These are phyloP conservation scores for Onychostruthus taczanowskii DNA, from an alignment of 2,113 vertebrate genomes.

Conservation along the genomic window DNA sequence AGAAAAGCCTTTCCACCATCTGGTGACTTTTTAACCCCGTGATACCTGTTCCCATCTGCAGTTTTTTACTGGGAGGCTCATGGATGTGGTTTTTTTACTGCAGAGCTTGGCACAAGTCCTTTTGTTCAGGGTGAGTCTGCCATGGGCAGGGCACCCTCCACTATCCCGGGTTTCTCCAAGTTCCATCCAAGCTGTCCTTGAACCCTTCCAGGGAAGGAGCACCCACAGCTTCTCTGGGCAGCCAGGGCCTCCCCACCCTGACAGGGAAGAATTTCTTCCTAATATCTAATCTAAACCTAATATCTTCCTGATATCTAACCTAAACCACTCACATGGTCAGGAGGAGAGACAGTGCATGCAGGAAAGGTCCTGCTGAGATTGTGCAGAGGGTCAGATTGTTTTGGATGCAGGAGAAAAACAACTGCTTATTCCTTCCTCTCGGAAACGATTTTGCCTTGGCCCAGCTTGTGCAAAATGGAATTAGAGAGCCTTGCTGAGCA, in stretches of 20 bases:
- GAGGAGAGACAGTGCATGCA: not conserved
- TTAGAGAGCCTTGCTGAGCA: slow-evolving; percentile 64
- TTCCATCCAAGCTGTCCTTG: not conserved
- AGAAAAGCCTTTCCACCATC: not conserved
- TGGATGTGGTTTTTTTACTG: not conserved
- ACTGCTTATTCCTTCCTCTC: not conserved
- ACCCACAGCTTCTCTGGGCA: not conserved
- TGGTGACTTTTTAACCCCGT: not conserved
- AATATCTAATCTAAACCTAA: not conserved
- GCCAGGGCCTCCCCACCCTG: not conserved
- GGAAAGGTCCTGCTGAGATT: not conserved
- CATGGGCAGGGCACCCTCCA: not conserved
- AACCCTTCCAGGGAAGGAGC: not conserved
- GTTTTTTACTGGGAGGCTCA: not conserved
- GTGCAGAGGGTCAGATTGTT: not conserved
- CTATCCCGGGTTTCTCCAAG: not conserved
- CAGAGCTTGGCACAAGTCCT: fast-evolving
- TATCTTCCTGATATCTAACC: not conserved
- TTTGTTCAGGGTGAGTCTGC: not conserved
- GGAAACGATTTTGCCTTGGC: slow-evolving; percentile 6
- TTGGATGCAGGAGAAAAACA: slow-evolving; percentile 17
- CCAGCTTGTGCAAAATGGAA: slow-evolving; percentile 56
- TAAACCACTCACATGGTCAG: fast-evolving
- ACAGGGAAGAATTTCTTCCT: not conserved
- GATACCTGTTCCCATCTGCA: not conserved